Evolutionary conservation across 37 sponge, comb jelly and placozoan species (phyloP), one percentile per base, ranked within the genome.

Genomic region (Theonella swinhoei): DNA sequence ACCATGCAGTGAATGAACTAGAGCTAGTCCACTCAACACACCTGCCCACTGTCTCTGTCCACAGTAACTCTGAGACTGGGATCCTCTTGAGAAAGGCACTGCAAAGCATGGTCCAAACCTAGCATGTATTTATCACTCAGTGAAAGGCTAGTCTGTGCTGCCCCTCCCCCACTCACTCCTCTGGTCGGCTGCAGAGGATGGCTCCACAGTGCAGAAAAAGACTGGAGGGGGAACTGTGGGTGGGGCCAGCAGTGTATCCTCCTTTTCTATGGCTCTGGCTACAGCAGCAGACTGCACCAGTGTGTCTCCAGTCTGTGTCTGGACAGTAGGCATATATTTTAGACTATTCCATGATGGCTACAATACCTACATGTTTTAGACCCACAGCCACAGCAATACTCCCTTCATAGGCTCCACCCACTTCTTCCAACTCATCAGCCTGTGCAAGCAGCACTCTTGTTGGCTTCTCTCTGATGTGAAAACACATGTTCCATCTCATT

Each of bases 121-220:
- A 23, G 47, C 41, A 28, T 14, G 39, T 22, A 3, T 39, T 43
- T 9, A 23, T 36, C 42, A 7, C 61, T 26, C 30, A 42, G 4
- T 43, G 54, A 4, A 22, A 11, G 58, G 32, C 47, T 17, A 23
- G 30, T 20, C 7, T 5, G 29, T 65, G 30, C 34, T 19, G 8
- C 14, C 47, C 42, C 39, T 23, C 24, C 17, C 20, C 23, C 42
- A 61, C 42, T 11, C 20, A 92, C 94, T 94, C 80, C 85, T 87
- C 87, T 97, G 95, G 1, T 89, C 36, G 62, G 88, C 93, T 31
- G 93, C 85, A 64, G 82, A 63, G 31, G 77, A 72, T 61, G 93
- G 91, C 37, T 97, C 96, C 22, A 97, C 77, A 60, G 94, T 97
- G 59, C 98, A 95, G 89, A 92, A 95, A 87, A 97, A 97, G n/a